phyloP scores from a whole-genome alignment of 2,888 invertebrate genomes.

The Euspilapteryx auroguttella region DNA sequence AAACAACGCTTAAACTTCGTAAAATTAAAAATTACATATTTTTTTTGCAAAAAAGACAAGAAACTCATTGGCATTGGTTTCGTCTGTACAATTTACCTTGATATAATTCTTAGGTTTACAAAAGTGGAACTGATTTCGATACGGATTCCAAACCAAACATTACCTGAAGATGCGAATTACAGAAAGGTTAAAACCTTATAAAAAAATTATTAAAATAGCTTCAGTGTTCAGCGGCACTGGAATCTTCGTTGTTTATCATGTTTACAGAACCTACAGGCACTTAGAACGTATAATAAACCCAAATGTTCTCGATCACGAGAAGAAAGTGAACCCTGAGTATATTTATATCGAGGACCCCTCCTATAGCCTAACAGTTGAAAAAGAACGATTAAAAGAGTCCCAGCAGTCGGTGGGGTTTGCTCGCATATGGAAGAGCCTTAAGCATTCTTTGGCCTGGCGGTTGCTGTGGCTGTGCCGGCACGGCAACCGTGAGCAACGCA shows the following conservation, averaged over 20 bases:
- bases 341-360: conserved; percentile 49
- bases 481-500: conserved; percentile 63
- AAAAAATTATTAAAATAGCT: conserved; percentile 24
- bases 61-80: too few species aligned
- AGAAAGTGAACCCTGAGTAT: conserved; percentile 37
- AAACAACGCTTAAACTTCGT: too few species aligned
- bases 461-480: conserved; percentile 67
- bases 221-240: conserved; percentile 20
- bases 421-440: conserved; percentile 64
- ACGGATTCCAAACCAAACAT: too few species aligned
- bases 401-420: conserved; percentile 26
- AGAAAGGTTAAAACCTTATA: conserved; percentile 22
- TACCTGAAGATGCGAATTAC: too few species aligned
- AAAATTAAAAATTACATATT: too few species aligned
- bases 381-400: conserved; percentile 22
- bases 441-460: conserved; percentile 67
- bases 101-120: too few species aligned
- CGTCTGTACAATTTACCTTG: too few species aligned
- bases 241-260: conserved; percentile 25
- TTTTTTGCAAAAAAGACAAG: too few species aligned
- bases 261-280: conserved; percentile 26
- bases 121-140: too few species aligned
- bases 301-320: conserved; percentile 36
- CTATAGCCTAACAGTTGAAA: conserved; percentile 21
- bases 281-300: conserved; percentile 38